Evolutionary conservation across 2,797 vertebrate species (phyloP).

Genomic region (Chlorospingus semifuscus): DNA sequence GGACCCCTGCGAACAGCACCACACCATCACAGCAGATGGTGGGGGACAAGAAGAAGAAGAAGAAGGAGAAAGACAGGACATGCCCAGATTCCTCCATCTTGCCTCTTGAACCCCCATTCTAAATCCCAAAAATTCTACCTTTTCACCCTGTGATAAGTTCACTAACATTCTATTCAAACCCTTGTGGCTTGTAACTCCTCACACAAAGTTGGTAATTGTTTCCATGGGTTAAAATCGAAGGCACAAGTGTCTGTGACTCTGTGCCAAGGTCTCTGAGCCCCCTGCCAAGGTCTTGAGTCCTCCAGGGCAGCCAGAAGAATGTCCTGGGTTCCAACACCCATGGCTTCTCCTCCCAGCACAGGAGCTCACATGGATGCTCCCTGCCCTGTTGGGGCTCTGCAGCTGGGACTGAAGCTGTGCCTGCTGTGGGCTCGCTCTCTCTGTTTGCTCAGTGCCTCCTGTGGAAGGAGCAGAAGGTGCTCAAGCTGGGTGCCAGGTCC

Average conservation of each 20-base stretch:
- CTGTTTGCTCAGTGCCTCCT: neutral
- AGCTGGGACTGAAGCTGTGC: neutral
- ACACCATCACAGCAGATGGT: too few species aligned
- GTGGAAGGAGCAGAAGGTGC: neutral
- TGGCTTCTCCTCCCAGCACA: neutral
- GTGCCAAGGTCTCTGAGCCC: neutral
- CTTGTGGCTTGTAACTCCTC: too few species aligned
- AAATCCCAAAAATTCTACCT: too few species aligned
- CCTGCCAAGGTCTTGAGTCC: neutral
- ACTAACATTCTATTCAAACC: too few species aligned
- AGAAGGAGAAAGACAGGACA: too few species aligned
- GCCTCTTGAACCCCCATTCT: too few species aligned
- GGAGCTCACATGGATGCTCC: accelerated
- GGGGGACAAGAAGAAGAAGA: too few species aligned
- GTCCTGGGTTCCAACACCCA: neutral
- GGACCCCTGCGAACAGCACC: too few species aligned
- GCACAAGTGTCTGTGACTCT: neutral
- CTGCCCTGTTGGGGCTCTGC: neutral
- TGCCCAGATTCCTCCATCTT: too few species aligned
- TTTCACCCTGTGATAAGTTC: too few species aligned
- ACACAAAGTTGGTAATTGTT: too few species aligned
- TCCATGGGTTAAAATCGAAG: neutral
- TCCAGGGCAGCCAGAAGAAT: neutral
- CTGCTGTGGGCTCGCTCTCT: neutral
- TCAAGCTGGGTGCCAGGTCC: neutral